Evolutionary conservation across 2,888 invertebrate genomes (phyloP), one percentile per base, ranked within the genome.

Genomic region (Conops quadrifasciatus): DNA sequence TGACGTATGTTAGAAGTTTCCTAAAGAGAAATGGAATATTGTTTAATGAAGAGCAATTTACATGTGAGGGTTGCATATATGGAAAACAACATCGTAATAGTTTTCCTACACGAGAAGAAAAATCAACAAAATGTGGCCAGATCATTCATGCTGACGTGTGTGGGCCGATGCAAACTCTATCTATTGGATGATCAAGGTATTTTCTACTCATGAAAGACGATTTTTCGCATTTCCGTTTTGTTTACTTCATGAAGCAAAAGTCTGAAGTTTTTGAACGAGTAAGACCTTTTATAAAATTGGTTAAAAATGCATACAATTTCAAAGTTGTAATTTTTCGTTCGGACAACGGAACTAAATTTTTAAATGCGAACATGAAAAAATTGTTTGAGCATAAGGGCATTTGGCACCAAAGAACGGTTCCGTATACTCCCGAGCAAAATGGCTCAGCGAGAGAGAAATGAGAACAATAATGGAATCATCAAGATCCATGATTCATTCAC

Each of bases 351-450:
- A 65, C 59, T n/a, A 81, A 82, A 74, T 80, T 78, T 69, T 65
- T 77, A 4, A 77, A 76, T 49, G 71, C 77, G 66, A 73, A 74
- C 43, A 67, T 79, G 21, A 60, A 74, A 70, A 70, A 75, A 11
- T 76, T 77, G 67, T 72, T 79, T 13, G 70, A 75, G 43, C 67
- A 75, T 30, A 70, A 77, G 67, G 78, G 80, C 67, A 78, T 80
- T 30, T 60, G 73, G 26, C 76, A 77, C 62, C 78, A 78, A 65
- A 71, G 62, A 71, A 76, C 78, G 11, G 78, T 79, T 0, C 71
- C 77, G 2, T 82, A 81, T 71, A 81, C 81, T 13, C 82, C 83
- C 4, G 78, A 83, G 74, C 82, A 84, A 74, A 86, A 85, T 75
- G 82, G 83, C 3, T 73, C 75, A 67, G 79, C 80, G 82, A 84